Base-by-base conservation (phyloP, 2,113 vertebrate species). In the Bombycilla garrulus region DNA sequence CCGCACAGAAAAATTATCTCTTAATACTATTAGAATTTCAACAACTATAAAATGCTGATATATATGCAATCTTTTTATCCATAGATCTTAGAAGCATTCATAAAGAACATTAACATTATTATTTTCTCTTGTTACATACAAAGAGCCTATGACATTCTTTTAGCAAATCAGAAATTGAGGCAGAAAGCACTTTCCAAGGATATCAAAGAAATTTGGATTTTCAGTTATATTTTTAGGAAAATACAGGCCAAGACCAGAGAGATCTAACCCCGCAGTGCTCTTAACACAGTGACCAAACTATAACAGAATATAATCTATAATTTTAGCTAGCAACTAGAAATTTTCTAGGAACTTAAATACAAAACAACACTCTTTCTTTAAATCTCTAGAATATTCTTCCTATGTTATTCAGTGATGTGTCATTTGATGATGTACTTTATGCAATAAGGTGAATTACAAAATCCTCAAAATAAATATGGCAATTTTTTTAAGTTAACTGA, bases 251-350 rank as follows among this genome's bases (percentile, higher is more conserved):
- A 65, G 71, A 40, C 24, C 10, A 62, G 10, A 57, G 13, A 36
- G 4, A 17, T 42, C 15, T 45, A 50, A 40, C 2, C 2, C 33
- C 8, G 6, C 2, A 33, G 6, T 28, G 3, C 8, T 10, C 12
- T 61, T 87, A 16, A 40, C 54, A 48, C 28, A 58, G 3, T 15
- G 5, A 29, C 12, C 29, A 47, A 48, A 22, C 23, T 58, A 17
- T 20, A 61, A 3, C 4, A 71, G 9, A 38, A 31, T 38, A 70
- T 11, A 44, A 47, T 15, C 7, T 50, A 4, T 60, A n/a, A 3
- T n/a, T 15, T 42, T 64, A 54, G 2, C 5, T 58, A 33, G 19
- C 14, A 82, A 42, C 44, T 19, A 29, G 9, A 81, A 92, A 54
- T 12, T 44, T 17, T 61, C 23, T 66, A 33, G 3, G 25, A 47